Evolutionary conservation across 2,888 invertebrate genomes (phyloP).

Genomic region (Blastobasis lacticolella): DNA sequence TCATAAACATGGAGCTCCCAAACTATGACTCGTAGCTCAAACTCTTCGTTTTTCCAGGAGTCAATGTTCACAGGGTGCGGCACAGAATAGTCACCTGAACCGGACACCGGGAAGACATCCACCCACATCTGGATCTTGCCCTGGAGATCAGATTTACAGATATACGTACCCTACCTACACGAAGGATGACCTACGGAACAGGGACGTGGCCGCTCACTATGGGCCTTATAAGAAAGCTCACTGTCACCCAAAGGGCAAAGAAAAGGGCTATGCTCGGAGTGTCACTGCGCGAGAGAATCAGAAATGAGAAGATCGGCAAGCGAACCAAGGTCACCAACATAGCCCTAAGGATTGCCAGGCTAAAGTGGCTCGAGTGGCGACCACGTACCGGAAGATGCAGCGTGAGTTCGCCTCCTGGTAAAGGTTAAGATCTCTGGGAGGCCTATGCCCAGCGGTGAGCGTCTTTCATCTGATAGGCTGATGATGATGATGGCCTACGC

Average conservation of each 20-base stretch:
- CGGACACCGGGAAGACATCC: conserved; percentile 82
- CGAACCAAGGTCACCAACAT: no score
- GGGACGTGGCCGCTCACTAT: not conserved
- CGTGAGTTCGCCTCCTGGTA: not conserved
- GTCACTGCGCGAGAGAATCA: no score
- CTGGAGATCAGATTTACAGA: conserved; percentile 49
- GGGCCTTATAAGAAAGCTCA: not conserved
- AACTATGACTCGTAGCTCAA: conserved; percentile 80
- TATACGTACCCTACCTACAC: not conserved
- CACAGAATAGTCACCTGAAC: conserved; percentile 56
- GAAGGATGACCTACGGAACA: not conserved
- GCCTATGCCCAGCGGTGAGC: not conserved
- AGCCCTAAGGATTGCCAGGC: no score
- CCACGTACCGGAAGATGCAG: not conserved
- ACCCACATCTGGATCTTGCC: conserved; percentile 94
- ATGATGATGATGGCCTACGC: not conserved
- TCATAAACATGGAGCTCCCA: conserved; percentile 35
- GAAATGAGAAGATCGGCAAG: no score
- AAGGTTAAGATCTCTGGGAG: not conserved
- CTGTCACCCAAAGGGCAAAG: conserved; percentile 1
- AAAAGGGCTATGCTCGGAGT: no score
- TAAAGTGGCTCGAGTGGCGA: not conserved
- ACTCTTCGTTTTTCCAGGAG: conserved; percentile 78
- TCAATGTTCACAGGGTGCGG: conserved; percentile 86
- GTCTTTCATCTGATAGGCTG: not conserved